A percentile compares a stretch with the other conserved stretches of the same genome.
Conservation (phyloP, 2,113 vertebrate genomes). For the Clarias macrocephalus region DNA sequence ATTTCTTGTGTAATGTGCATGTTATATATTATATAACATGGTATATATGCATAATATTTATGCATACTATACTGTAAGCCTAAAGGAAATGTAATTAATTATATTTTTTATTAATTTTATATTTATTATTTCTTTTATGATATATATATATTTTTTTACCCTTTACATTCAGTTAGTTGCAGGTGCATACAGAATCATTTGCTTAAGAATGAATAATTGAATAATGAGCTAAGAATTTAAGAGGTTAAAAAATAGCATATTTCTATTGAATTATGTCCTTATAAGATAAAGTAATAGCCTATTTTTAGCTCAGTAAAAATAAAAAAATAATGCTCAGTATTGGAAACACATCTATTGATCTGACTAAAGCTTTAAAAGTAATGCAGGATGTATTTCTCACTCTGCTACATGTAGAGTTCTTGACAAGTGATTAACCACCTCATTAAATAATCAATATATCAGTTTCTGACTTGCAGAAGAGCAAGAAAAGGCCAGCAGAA, state of each 20-base stretch:
- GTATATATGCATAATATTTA: not conserved
- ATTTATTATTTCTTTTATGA: too few species aligned
- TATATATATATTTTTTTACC: too few species aligned
- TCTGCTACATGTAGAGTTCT: slow-evolving; percentile 50
- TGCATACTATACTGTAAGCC: not conserved
- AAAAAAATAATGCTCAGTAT: not conserved
- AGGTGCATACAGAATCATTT: not conserved
- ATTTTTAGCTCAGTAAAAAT: not conserved
- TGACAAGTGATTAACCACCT: slow-evolving; percentile 60
- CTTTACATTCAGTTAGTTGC: too few species aligned
- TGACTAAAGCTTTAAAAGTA: slow-evolving; percentile 40
- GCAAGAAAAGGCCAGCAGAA: slow-evolving; percentile 42
- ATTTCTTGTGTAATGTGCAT: not conserved
- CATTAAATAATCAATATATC: slow-evolving; percentile 64
- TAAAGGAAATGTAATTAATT: not conserved
- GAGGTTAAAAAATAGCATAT: not conserved
- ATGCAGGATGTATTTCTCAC: slow-evolving; percentile 47
- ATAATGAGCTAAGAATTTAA: not conserved
- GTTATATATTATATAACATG: not conserved
- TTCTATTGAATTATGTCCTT: not conserved
- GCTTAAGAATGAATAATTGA: not conserved
- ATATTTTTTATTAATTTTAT: not conserved
- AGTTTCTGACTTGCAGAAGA: slow-evolving; percentile 49
- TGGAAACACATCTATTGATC: not conserved
- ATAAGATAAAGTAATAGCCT: not conserved